Evolutionary conservation across 2,888 invertebrate genomes (phyloP).

Genomic region (Griposia aprilina): DNA sequence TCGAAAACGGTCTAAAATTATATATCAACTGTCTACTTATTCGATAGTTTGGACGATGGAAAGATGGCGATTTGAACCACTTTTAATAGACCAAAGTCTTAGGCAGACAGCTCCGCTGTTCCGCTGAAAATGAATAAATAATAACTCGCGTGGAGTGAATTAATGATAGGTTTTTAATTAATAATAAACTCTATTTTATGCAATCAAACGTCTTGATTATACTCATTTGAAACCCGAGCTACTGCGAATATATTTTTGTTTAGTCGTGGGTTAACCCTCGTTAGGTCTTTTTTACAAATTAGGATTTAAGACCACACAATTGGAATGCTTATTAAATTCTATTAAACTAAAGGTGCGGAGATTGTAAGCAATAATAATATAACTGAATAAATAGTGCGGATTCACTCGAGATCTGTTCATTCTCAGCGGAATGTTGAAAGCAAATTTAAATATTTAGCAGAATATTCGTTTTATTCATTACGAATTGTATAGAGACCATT

Average conservation of each 20-base stretch:
- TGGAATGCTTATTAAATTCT: conserved; percentile 45
- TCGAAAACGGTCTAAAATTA: conserved; percentile 63
- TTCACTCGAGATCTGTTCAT: conserved; percentile 35
- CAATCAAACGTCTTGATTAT: conserved; percentile 35
- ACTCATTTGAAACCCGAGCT: conserved; percentile 35
- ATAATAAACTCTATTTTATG: conserved; percentile 32
- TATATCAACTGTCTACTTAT: conserved; percentile 49
- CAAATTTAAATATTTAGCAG: conserved; percentile 30
- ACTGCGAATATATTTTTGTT: conserved; percentile 25
- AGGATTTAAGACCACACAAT: conserved; percentile 49
- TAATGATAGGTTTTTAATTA: conserved; percentile 42
- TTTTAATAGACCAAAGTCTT: conserved; percentile 57
- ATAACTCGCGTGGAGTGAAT: conserved; percentile 25
- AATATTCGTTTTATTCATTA: conserved; percentile 47
- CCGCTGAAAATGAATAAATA: conserved; percentile 59
- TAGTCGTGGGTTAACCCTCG: conserved; percentile 3
- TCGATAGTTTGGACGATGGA: conserved; percentile 40
- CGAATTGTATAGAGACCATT: conserved; percentile 42
- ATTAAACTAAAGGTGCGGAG: conserved; percentile 37
- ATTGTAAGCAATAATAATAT: conserved; percentile 63
- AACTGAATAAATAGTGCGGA: conserved; percentile 33
- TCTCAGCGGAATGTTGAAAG: conserved; percentile 59
- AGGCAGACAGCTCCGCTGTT: conserved; percentile 59
- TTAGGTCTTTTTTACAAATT: conserved; percentile 35
- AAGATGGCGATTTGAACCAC: conserved; percentile 46